A percentile compares a stretch with the other conserved stretches of the same genome.
Evolutionary conservation across 2,113 vertebrate species (phyloP).

Genomic region (Brienomyrus longianalis): DNA sequence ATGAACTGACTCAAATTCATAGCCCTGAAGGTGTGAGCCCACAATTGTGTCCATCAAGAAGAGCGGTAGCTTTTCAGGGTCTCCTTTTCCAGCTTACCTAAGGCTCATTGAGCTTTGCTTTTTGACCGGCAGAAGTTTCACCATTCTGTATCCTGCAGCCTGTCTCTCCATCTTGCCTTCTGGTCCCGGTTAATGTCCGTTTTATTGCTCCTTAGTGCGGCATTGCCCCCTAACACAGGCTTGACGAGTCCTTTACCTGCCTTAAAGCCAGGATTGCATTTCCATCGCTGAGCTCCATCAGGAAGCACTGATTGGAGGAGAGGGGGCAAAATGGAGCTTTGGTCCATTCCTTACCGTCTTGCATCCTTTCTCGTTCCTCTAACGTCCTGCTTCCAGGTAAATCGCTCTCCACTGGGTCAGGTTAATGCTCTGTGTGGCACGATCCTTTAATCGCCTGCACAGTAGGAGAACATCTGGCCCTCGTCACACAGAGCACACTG

Average conservation of each 20-base stretch:
- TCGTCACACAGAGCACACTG: constrained; percentile 22
- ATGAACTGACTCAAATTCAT: neutral
- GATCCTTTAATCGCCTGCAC: constrained; percentile 53
- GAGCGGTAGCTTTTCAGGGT: neutral
- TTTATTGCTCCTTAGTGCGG: neutral
- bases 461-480: constrained; percentile 60
- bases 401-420: constrained; percentile 18
- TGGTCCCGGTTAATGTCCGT: neutral
- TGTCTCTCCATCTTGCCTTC: neutral
- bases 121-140: neutral
- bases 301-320: neutral
- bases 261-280: neutral
- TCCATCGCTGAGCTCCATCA: neutral
- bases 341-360: neutral
- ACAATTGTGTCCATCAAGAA: neutral
- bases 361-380: neutral
- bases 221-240: neutral
- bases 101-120: neutral
- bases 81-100: neutral
- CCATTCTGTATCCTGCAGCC: neutral
- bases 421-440: constrained; percentile 31
- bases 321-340: neutral
- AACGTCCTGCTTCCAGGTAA: constrained; percentile 38
- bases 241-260: neutral
- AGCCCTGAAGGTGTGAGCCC: neutral